Evolutionary conservation across 2,888 invertebrate species (phyloP), one percentile per base, ranked within the genome.

Genomic region (Plutella xylostella): DNA sequence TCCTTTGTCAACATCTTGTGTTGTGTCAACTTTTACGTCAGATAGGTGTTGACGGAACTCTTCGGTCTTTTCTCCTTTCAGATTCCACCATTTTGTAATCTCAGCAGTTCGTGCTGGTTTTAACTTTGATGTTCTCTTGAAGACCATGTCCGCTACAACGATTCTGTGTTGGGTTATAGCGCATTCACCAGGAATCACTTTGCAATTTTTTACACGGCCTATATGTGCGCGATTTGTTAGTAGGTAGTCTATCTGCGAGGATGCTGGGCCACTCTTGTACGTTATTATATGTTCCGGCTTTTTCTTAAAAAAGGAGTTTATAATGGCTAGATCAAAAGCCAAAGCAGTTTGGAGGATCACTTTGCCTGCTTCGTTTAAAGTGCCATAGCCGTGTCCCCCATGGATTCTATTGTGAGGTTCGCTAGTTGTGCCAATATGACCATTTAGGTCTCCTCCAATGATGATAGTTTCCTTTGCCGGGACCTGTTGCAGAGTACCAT

Each of bases 111-210:
- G n/a, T 9, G 33, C 33, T 11, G 33, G 33, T 14, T 33, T 25
- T 5, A 7, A 11, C 5, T 5, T 5, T 5, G 25, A 5, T 25
- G 6, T 5, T 25, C 11, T 5, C 25, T 25, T 25, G 44, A 34
- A 43, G 9, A 40, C 47, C 25, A 22, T 65, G 55, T 33, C 42
- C 51, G 48, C 34, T 1, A 53, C 43, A n/a, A 53, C 20, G 11
- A 53, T 14, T 25, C 53, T 28, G 31, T 53, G 51, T 35, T 53
- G 53, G 14, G 50, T 30, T 12, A 49, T 49, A 4, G 50, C 34
- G 1, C 48, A 21, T 35, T 53, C 49, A 4, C 50, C 51, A 1
- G 50, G 53, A 3, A 51, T 51, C 1, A 51, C 51, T 40, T 54
- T 54, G 38, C 54, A 52, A 18, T 38, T 14, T 38, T 9, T 38